Percentiles rank a stretch among this genome's conserved stretches.
Conservation (phyloP, 35 echinoderm and acorn worm species). For the Strongylocentrotus purpuratus region DNA sequence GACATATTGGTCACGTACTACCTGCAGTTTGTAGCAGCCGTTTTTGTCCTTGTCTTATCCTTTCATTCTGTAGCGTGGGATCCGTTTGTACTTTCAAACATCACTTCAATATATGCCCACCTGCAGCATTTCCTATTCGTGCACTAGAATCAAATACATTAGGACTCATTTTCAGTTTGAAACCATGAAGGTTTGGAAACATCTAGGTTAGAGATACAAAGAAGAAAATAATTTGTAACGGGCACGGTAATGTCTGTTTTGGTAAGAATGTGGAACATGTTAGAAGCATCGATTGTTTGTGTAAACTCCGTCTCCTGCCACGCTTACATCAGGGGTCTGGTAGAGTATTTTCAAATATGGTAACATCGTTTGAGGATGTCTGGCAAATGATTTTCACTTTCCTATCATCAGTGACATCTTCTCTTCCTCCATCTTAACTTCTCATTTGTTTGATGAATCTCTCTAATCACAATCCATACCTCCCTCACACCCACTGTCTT, state of each 20-base stretch:
- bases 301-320: background rate
- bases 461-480: background rate
- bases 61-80: background rate
- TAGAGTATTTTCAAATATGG: background rate
- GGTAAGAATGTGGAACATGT: background rate
- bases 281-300: background rate
- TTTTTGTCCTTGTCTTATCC: background rate
- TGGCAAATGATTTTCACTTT: background rate
- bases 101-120: background rate
- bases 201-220: background rate
- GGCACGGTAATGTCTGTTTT: background rate
- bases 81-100: background rate
- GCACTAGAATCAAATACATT: background rate
- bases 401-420: background rate
- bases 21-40: background rate
- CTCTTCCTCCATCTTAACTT: background rate
- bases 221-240: background rate
- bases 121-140: background rate
- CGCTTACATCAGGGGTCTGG: background rate
- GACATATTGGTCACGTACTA: background rate
- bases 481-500: background rate
- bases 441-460: background rate
- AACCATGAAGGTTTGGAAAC: background rate
- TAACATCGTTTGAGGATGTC: background rate
- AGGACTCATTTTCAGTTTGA: background rate